These are phyloP conservation scores for Galerucella nymphaeae DNA, from an alignment of 2,888 invertebrate species.

Conservation along the genomic window DNA sequence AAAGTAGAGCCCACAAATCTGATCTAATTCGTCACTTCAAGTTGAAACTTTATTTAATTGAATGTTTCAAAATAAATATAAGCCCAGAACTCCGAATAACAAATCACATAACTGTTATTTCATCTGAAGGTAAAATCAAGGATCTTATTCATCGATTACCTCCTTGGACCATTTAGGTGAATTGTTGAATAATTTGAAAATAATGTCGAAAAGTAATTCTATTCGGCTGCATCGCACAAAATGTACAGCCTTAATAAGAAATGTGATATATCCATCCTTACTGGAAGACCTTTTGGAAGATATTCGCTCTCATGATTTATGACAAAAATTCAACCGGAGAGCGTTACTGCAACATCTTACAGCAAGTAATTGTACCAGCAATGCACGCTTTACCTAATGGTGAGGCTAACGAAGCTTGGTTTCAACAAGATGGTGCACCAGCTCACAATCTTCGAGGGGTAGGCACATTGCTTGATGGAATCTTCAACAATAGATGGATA, in stretches of 20 bases:
- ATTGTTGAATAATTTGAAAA: slow-evolving; percentile 22
- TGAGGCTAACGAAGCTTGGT: too few species aligned
- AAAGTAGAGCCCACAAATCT: neutral
- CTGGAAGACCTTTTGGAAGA: slow-evolving; percentile 19
- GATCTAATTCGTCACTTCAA: slow-evolving; percentile 4
- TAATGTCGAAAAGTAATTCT: slow-evolving; percentile 1
- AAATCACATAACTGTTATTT: slow-evolving; percentile 7
- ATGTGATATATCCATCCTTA: slow-evolving; percentile 24
- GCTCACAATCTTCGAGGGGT: too few species aligned
- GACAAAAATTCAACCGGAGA: too few species aligned
- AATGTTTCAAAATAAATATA: neutral
- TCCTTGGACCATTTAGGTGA: slow-evolving; percentile 29
- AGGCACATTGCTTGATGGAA: too few species aligned
- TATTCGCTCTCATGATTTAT: too few species aligned
- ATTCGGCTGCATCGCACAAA: slow-evolving; percentile 26
- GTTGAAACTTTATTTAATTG: neutral
- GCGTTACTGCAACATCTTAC: too few species aligned
- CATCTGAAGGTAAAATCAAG: slow-evolving; percentile 10
- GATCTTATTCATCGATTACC: slow-evolving; percentile 18
- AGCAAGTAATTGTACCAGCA: too few species aligned
- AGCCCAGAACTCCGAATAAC: neutral
- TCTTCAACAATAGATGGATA: too few species aligned
- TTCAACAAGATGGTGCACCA: too few species aligned
- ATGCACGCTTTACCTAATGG: too few species aligned
- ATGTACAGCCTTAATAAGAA: slow-evolving; percentile 31